Conservation (phyloP, 2,113 vertebrate species). For the Amazona vittata region DNA sequence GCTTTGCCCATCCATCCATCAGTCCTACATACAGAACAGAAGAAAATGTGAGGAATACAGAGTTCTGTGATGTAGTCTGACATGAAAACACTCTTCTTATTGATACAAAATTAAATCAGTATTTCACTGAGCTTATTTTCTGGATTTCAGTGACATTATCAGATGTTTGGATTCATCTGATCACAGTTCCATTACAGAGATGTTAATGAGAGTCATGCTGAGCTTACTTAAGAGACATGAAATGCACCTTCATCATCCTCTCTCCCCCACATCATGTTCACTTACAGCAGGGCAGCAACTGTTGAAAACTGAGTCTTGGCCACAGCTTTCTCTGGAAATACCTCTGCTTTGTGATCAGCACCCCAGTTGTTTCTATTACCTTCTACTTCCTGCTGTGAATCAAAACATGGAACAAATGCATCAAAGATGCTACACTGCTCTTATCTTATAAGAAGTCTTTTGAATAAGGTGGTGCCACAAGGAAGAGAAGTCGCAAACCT, state of each 20-base stretch:
- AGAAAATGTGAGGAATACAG: not conserved
- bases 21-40: slow-evolving; percentile 62
- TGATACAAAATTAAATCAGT: not conserved
- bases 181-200: not conserved
- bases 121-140: not conserved
- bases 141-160: not conserved
- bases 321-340: not conserved
- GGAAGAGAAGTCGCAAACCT: not conserved
- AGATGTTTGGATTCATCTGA: not conserved
- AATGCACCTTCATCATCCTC: not conserved
- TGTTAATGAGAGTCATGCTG: not conserved
- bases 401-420: not conserved
- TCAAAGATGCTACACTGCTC: not conserved
- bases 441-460: not conserved
- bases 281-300: not conserved
- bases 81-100: not conserved
- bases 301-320: not conserved
- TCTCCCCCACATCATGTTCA: not conserved
- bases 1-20: slow-evolving; percentile 62
- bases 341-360: not conserved
- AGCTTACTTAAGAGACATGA: not conserved
- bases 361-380: not conserved
- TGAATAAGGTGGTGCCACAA: not conserved
- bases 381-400: not conserved
- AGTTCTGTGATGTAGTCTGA: not conserved